phyloP scores from a whole-genome alignment of 2,113 vertebrate species.

The Vimba vimba region DNA sequence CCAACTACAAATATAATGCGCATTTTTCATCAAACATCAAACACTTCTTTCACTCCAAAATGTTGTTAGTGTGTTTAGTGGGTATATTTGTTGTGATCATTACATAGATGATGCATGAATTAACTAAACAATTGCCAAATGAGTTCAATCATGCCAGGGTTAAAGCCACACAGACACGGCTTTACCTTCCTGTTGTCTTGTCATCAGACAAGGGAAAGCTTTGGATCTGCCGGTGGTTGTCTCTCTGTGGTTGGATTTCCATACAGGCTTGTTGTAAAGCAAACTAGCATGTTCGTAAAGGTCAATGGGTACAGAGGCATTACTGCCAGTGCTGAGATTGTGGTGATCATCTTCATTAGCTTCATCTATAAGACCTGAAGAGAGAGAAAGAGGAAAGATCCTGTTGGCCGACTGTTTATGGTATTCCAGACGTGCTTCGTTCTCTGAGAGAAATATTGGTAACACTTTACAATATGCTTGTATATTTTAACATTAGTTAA shows the following conservation, averaged over 20 bases:
- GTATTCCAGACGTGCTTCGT: background rate
- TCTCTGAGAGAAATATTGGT: background rate
- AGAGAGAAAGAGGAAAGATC: conserved; percentile 23
- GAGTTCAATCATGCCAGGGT: background rate
- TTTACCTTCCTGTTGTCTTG: conserved; percentile 7
- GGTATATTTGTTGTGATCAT: conserved; percentile 6
- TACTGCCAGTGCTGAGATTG: conserved; percentile 41
- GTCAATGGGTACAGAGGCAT: conserved; percentile 43
- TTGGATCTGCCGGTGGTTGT: background rate
- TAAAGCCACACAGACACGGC: background rate
- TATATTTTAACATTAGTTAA: background rate
- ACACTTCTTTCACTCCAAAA: background rate
- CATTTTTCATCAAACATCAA: background rate
- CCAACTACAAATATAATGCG: background rate
- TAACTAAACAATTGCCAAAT: background rate
- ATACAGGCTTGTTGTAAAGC: conserved; percentile 26
- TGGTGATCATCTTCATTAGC: conserved; percentile 35
- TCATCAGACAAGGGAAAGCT: background rate
- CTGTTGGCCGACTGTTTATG: background rate
- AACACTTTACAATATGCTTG: background rate
- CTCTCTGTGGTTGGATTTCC: conserved; percentile 8
- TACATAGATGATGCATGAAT: background rate
- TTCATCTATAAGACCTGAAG: conserved; percentile 7
- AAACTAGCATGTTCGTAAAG: conserved; percentile 32
- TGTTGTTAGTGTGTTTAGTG: background rate